Conservation (phyloP, 2,888 invertebrate genomes). For the Ormyrus rosae region DNA sequence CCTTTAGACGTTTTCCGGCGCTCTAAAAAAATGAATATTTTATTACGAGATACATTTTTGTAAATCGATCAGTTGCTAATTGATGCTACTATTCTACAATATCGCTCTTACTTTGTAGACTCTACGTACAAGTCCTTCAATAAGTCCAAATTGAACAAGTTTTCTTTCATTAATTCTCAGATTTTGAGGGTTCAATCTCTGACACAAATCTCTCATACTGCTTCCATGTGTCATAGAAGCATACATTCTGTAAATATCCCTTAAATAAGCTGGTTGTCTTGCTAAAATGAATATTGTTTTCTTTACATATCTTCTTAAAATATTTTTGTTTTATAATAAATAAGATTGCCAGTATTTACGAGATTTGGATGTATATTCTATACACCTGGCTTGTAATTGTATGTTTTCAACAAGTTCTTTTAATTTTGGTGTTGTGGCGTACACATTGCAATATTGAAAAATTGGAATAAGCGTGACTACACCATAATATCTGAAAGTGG, state of each 20-base stretch:
- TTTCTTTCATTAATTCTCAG: conserved; percentile 88
- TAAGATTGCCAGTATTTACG: conserved; percentile 76
- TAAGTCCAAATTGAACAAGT: conserved; percentile 91
- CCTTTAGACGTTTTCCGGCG: too few relatives aligned
- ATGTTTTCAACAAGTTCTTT: conserved; percentile 82
- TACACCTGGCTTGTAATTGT: conserved; percentile 84
- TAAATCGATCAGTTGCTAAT: too few relatives aligned
- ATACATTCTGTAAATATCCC: conserved; percentile 86
- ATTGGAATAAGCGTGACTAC: conserved; percentile 87
- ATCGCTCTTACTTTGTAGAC: conserved; percentile 83
- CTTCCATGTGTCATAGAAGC: conserved; percentile 87
- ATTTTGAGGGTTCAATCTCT: conserved; percentile 84
- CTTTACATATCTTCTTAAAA: background rate
- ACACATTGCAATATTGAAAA: conserved; percentile 91
- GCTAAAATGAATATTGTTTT: conserved; percentile 72
- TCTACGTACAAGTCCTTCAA: conserved; percentile 88
- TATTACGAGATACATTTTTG: background rate
- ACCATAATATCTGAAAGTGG: conserved; percentile 79
- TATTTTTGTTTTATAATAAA: background rate
- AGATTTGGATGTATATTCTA: conserved; percentile 83
- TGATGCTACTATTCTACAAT: too few relatives aligned
- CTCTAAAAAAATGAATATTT: conserved; percentile 12
- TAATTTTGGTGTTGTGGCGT: conserved; percentile 86
- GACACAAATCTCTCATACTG: conserved; percentile 86
- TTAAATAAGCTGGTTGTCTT: conserved; percentile 81